Evolutionary conservation across 2,797 vertebrate genomes (phyloP).

Genomic region (Decapterus maruadsi): DNA sequence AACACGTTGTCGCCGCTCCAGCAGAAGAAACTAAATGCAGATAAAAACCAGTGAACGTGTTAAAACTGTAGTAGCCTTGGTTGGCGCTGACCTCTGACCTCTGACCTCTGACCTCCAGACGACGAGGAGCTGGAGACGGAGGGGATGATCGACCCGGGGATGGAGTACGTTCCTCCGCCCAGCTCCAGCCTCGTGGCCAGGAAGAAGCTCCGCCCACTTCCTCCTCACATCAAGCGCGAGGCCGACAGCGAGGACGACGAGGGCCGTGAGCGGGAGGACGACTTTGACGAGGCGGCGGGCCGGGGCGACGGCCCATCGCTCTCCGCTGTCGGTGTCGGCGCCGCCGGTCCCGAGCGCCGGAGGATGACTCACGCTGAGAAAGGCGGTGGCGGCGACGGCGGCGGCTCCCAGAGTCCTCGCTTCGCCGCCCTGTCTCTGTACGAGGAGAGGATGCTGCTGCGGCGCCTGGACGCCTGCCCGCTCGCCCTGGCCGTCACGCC

Average conservation of each 20-base stretch:
- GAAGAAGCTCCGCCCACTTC: constrained; percentile 87
- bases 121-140: constrained; percentile 95
- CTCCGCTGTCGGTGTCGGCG: constrained; percentile 8
- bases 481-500: constrained; percentile 91
- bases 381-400: constrained; percentile 41
- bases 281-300: constrained; percentile 78
- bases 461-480: constrained; percentile 90
- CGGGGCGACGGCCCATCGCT: constrained; percentile 63
- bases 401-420: constrained; percentile 61
- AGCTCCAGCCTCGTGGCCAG: constrained; percentile 77
- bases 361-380: constrained; percentile 83
- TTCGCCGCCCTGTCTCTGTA: constrained; percentile 88
- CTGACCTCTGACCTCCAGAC: constrained; percentile 79
- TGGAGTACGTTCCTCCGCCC: constrained; percentile 92
- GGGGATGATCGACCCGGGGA: constrained; percentile 95
- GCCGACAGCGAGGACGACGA: constrained; percentile 94
- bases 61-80: too few species aligned
- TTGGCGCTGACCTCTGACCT: accelerated
- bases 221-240: constrained; percentile 92
- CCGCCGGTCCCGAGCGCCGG: constrained; percentile 70
- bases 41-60: too few species aligned
- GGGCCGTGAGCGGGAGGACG: constrained; percentile 76
- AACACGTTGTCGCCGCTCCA: too few species aligned
- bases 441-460: constrained; percentile 92
- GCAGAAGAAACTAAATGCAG: too few species aligned